Conservation (phyloP, 2,797 vertebrate genomes). For the Sebastes flavidus region DNA sequence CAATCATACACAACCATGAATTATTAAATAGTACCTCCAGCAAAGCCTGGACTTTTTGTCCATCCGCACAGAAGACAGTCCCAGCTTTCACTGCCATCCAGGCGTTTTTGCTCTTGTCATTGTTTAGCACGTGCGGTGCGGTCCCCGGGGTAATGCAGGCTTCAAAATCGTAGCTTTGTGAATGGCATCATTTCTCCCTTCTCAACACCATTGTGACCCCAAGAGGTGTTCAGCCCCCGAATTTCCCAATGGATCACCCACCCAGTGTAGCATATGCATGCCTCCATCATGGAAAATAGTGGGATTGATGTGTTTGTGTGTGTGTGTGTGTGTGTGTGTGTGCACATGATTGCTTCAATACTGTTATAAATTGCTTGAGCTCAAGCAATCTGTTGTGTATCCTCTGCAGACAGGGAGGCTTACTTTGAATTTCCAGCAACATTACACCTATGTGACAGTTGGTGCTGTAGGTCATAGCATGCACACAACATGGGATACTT, state of each 20-base stretch:
- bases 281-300: conserved; percentile 14
- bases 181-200: conserved; percentile 39
- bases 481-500: neutral
- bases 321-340: neutral
- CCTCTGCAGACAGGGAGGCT: conserved; percentile 6
- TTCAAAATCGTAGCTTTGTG: conserved; percentile 30
- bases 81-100: conserved; percentile 55
- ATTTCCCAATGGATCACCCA: conserved; percentile 58
- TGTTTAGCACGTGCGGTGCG: conserved; percentile 69
- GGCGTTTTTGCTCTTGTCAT: conserved; percentile 65
- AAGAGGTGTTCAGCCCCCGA: conserved; percentile 34
- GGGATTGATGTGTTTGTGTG: conserved; percentile 26
- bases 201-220: conserved; percentile 49
- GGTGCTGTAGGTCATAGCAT: neutral
- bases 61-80: conserved; percentile 57
- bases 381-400: conserved; percentile 32
- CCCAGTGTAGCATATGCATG: conserved; percentile 28
- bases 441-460: neutral
- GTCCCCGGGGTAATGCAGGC: conserved; percentile 42
- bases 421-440: conserved; percentile 10
- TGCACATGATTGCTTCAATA: conserved; percentile 30
- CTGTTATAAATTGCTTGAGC: conserved; percentile 27
- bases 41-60: conserved; percentile 70
- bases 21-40: conserved; percentile 77
- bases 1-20: conserved; percentile 73